Percentiles rank a stretch among this genome's conserved stretches.
Evolutionary conservation across 2,888 invertebrate species (phyloP).

Genomic region (Netelia melanura): DNA sequence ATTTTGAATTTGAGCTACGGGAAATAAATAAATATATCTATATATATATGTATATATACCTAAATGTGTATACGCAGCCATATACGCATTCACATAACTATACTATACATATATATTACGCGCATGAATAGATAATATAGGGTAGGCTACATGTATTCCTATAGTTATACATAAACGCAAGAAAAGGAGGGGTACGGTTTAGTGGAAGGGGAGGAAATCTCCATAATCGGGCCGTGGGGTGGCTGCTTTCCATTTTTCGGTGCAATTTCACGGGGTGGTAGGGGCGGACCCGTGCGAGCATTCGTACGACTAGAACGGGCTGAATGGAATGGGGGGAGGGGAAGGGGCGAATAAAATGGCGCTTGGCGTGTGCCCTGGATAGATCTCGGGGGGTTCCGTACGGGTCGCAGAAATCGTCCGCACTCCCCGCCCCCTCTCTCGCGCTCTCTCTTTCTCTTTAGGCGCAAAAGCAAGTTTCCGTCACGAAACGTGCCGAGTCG

Average conservation of each 20-base stretch:
- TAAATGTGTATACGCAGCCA: constrained; percentile 1
- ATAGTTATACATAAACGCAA: constrained; percentile 15
- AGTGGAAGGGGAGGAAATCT: constrained; percentile 40
- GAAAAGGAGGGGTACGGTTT: constrained; percentile 12
- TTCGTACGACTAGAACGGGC: constrained; percentile 46
- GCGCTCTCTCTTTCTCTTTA: constrained; percentile 14
- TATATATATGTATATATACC: constrained; percentile 4
- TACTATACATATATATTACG: background rate
- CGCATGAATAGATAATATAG: constrained; percentile 33
- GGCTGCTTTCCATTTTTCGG: constrained; percentile 67
- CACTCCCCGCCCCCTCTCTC: constrained; percentile 12
- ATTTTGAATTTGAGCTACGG: constrained; percentile 51
- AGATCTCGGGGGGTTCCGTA: background rate
- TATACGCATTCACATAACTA: too few species aligned
- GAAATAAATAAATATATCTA: constrained; percentile 36
- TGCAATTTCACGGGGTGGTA: constrained; percentile 64
- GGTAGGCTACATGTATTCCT: constrained; percentile 10
- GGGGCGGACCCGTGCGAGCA: constrained; percentile 56
- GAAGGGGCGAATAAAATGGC: constrained; percentile 34
- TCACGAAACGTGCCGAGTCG: constrained; percentile 69
- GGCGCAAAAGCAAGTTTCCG: constrained; percentile 64
- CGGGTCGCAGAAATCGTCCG: constrained; percentile 43
- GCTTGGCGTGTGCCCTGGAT: constrained; percentile 27
- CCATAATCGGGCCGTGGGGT: constrained; percentile 61
- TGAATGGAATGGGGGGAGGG: background rate